Evolutionary conservation across 2,113 vertebrate genomes (phyloP).

Genomic region (Anas platyrhynchos): DNA sequence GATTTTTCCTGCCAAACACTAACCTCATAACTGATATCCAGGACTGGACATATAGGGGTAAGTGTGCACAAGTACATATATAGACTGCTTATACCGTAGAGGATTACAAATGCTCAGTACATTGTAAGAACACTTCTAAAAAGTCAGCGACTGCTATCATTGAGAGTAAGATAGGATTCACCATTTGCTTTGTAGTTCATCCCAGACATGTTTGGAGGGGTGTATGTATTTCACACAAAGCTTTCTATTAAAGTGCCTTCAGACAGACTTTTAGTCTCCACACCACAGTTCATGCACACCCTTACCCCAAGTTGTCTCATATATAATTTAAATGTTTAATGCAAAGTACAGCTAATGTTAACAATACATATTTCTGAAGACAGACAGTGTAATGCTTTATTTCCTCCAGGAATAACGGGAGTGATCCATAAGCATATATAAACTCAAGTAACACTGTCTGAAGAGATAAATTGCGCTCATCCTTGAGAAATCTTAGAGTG

Average conservation of each 20-base stretch:
- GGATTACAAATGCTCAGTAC: neutral
- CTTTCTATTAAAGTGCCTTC: neutral
- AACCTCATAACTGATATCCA: fast-evolving
- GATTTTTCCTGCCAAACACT: neutral
- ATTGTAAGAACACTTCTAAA: neutral
- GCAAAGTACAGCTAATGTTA: conserved; percentile 50
- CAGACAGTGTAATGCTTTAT: conserved; percentile 26
- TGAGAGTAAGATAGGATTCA: neutral
- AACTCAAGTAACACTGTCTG: conserved; percentile 2
- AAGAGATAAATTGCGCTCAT: conserved; percentile 11
- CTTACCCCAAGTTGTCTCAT: conserved; percentile 5
- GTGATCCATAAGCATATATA: conserved; percentile 40
- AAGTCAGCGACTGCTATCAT: neutral
- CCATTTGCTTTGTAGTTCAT: neutral
- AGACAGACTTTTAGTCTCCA: conserved; percentile 25
- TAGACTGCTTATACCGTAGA: neutral
- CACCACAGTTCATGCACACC: neutral
- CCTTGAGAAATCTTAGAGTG: neutral
- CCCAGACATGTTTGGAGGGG: neutral
- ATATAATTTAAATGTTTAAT: conserved; percentile 59
- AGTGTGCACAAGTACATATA: fast-evolving
- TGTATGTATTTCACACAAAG: neutral
- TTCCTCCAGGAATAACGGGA: conserved; percentile 55
- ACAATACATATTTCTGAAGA: conserved; percentile 33
- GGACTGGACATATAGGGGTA: fast-evolving